phyloP scores from a whole-genome alignment of 1,140 invertebrate genomes.

The Drosophila sturtevanti region DNA sequence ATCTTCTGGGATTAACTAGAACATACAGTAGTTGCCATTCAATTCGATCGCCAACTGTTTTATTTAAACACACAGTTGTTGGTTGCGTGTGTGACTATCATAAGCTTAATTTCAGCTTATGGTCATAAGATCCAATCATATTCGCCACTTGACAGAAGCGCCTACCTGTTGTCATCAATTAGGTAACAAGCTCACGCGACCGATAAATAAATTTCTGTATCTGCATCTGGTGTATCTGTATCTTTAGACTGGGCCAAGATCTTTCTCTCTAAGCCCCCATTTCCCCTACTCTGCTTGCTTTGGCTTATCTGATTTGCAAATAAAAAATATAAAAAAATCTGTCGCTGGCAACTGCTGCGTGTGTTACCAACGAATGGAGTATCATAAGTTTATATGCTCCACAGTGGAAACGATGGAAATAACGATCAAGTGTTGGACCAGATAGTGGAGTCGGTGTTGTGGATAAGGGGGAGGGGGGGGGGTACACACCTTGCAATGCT shows the following conservation, averaged over 20 bases:
- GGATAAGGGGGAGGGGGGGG: background rate
- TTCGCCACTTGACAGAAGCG: constrained; percentile 69
- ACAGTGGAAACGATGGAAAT: constrained; percentile 3
- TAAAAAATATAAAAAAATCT: constrained; percentile 75
- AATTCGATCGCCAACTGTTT: constrained; percentile 50
- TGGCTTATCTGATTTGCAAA: constrained; percentile 75
- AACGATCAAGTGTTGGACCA: background rate
- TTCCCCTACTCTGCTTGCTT: constrained; percentile 30
- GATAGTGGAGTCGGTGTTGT: background rate
- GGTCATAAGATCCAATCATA: constrained; percentile 37
- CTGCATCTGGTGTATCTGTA: constrained; percentile 30
- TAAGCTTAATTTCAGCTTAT: constrained; percentile 40
- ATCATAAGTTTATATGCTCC: constrained; percentile 69
- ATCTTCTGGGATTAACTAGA: background rate
- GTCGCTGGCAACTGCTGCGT: constrained; percentile 42
- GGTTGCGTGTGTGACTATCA: constrained; percentile 60
- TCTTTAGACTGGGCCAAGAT: constrained; percentile 34
- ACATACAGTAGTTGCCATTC: constrained; percentile 36
- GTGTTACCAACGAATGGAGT: constrained; percentile 27
- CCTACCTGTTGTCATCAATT: constrained; percentile 83
- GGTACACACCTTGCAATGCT: constrained; percentile 41
- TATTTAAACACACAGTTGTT: background rate
- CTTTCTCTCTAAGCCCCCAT: constrained; percentile 12
- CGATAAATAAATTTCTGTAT: constrained; percentile 67
- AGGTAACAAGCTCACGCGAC: constrained; percentile 82